phyloP scores from a whole-genome alignment of 2,888 invertebrate species.

The Parapristionchus giblindavisi region DNA sequence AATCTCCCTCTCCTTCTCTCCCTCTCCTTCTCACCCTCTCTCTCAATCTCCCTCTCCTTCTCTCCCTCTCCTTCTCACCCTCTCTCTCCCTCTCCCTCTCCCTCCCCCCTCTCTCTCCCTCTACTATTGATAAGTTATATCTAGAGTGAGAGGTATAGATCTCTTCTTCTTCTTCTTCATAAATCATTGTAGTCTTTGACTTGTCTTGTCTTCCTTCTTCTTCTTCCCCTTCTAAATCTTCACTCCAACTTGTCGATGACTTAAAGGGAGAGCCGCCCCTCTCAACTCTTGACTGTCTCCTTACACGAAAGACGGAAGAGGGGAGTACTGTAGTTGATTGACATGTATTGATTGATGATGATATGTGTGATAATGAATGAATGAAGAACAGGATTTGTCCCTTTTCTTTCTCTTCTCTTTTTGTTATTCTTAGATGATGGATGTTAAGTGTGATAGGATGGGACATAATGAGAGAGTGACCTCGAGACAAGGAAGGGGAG shows the following conservation, averaged over 20 bases:
- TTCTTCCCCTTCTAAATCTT: conserved; percentile 34
- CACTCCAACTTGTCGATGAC: conserved; percentile 33
- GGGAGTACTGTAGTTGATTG: background rate
- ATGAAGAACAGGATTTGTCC: too few relatives aligned
- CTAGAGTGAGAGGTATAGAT: conserved; percentile 19
- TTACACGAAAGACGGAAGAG: background rate
- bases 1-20: conserved; percentile 8
- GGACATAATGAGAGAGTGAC: too few relatives aligned
- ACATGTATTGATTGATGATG: background rate
- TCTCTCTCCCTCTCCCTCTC: conserved; percentile 12
- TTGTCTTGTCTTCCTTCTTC: conserved; percentile 15
- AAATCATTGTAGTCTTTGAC: too few relatives aligned
- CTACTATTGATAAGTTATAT: conserved; percentile 29
- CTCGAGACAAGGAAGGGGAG: conserved; percentile 14
- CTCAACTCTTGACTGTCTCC: too few relatives aligned
- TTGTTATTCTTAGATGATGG: too few relatives aligned
- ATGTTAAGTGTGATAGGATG: too few relatives aligned
- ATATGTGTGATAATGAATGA: too few relatives aligned
- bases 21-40: background rate
- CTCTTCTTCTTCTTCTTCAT: conserved; percentile 12
- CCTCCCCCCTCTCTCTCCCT: conserved; percentile 15
- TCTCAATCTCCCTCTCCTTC: too few relatives aligned
- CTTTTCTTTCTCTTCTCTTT: too few relatives aligned
- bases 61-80: background rate
- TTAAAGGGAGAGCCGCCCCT: too few relatives aligned